A percentile compares a stretch with the other conserved stretches of the same genome.
Evolutionary conservation across 2,888 invertebrate species (phyloP).

Genomic region (Cerceris rybyensis): DNA sequence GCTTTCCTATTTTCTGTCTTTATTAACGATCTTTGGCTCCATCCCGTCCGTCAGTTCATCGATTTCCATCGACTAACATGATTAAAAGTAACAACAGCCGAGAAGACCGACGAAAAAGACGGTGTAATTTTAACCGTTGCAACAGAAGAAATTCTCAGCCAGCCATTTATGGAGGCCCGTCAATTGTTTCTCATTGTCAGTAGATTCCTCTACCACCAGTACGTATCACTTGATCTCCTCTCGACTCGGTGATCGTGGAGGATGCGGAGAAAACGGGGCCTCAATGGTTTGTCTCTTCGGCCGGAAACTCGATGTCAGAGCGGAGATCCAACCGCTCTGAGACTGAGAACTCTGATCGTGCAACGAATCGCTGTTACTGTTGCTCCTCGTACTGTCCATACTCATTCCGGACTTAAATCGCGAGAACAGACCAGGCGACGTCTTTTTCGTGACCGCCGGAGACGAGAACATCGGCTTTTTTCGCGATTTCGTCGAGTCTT

Average conservation of each 20-base stretch:
- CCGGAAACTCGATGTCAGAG: conserved; percentile 79
- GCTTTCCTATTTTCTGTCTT: conserved; percentile 3
- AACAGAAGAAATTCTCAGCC: conserved; percentile 75
- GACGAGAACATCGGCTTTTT: conserved; percentile 70
- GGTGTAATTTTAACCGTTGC: conserved; percentile 67
- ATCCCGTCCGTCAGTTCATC: conserved; percentile 15
- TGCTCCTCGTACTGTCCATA: conserved; percentile 76
- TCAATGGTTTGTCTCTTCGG: conserved; percentile 73
- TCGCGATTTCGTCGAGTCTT: conserved; percentile 69
- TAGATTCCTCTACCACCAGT: conserved; percentile 67
- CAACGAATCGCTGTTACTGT: conserved; percentile 78
- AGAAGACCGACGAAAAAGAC: conserved; percentile 51
- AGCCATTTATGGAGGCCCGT: conserved; percentile 72
- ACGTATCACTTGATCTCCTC: conserved; percentile 79
- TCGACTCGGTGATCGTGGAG: conserved; percentile 73
- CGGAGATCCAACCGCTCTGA: conserved; percentile 79
- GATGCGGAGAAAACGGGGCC: conserved; percentile 66
- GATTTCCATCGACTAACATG: conserved; percentile 14
- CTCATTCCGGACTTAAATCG: conserved; percentile 79
- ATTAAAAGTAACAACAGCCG: conserved; percentile 10
- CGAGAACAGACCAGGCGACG: conserved; percentile 76
- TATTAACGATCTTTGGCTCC: conserved; percentile 55
- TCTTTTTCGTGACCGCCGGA: conserved; percentile 73
- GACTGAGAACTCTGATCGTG: conserved; percentile 73
- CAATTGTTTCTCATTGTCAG: conserved; percentile 67